Conservation (phyloP, 1,140 invertebrate genomes). For the Pseudomyrmex concolor region DNA sequence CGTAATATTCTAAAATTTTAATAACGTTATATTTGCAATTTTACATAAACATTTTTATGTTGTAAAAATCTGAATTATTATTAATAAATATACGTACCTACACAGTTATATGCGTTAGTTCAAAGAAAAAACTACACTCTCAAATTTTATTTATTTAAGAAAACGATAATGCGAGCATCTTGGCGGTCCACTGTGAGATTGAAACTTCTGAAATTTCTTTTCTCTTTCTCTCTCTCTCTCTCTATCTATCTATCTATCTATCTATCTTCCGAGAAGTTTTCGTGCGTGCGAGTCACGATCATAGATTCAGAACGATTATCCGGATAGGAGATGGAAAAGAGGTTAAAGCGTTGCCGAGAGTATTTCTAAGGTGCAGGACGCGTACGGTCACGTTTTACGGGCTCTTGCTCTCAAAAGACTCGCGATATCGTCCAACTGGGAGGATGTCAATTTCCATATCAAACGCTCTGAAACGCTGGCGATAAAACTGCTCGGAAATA, state of each 20-base stretch:
- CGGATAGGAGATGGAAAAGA: slow-evolving; percentile 8
- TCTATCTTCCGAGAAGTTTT: not conserved
- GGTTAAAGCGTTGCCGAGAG: slow-evolving; percentile 31
- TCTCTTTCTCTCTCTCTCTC: no score
- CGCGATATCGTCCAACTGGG: slow-evolving; percentile 28
- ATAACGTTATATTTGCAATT: not conserved
- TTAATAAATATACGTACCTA: not conserved
- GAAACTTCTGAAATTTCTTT: no score
- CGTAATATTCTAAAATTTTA: not conserved
- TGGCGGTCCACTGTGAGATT: no score
- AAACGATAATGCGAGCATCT: slow-evolving; percentile 1
- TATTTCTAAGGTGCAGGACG: slow-evolving; percentile 25
- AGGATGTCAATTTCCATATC: slow-evolving; percentile 57
- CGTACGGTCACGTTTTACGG: slow-evolving; percentile 53
- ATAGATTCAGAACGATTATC: slow-evolving; percentile 47
- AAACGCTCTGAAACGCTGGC: slow-evolving; percentile 47
- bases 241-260: no score
- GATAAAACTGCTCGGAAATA: slow-evolving; percentile 57
- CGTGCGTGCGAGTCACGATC: slow-evolving; percentile 43
- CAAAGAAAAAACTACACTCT: no score
- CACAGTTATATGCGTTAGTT: no score
- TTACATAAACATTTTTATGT: slow-evolving; percentile 6
- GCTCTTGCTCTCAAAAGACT: slow-evolving; percentile 50
- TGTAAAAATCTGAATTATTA: not conserved
- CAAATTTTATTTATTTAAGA: not conserved